A percentile compares a stretch with the other conserved stretches of the same genome.
phyloP scores from a whole-genome alignment of 1,140 invertebrate species.

The Eriosoma lanigerum region DNA sequence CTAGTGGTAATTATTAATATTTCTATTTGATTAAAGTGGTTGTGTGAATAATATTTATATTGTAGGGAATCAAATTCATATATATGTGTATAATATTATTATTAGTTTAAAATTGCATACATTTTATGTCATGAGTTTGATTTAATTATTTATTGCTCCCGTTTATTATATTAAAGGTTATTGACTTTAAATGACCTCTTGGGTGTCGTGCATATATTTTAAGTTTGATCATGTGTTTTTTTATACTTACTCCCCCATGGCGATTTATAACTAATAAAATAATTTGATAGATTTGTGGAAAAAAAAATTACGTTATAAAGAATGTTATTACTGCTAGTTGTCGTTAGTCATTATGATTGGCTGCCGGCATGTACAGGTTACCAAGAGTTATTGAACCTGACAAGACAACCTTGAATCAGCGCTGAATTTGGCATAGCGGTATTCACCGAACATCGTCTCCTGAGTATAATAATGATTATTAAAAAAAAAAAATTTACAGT shows the following conservation, averaged over 20 bases:
- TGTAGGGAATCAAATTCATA: no score
- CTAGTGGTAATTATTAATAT: no score
- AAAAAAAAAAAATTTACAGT: not conserved
- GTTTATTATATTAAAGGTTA: not conserved
- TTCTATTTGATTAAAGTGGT: no score
- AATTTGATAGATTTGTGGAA: not conserved
- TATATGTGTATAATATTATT: no score
- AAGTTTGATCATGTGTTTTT: no score
- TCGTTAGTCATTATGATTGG: conserved; percentile 33
- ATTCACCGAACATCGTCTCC: conserved; percentile 15
- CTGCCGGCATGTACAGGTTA: conserved; percentile 38
- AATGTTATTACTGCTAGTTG: not conserved
- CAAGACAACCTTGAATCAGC: conserved; percentile 47
- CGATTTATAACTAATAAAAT: not conserved
- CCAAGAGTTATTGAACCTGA: conserved; percentile 50
- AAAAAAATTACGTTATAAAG: conserved; percentile 31
- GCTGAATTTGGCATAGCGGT: conserved; percentile 49
- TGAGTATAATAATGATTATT: conserved; percentile 19
- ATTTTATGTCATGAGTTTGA: no score
- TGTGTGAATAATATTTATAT: no score
- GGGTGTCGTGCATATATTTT: not conserved
- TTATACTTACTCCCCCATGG: no score
- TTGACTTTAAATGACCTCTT: not conserved
- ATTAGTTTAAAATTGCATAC: no score
- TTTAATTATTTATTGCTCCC: no score